A percentile compares a stretch with the other conserved stretches of the same genome.
Conservation (phyloP, 2,113 vertebrate species). For the Cranoglanis bouderius region DNA sequence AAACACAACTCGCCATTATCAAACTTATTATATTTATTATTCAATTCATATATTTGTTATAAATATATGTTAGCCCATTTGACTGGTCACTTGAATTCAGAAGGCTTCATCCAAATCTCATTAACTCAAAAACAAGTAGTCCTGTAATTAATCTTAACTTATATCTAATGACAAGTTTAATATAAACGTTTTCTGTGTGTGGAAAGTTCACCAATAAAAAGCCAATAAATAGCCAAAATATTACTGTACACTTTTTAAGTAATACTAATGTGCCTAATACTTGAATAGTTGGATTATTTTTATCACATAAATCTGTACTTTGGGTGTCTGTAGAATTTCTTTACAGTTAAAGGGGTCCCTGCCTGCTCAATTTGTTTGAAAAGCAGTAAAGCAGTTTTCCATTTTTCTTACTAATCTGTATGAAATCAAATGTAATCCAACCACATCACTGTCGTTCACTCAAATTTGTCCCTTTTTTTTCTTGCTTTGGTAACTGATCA, state of each 20-base stretch:
- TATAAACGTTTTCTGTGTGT: neutral
- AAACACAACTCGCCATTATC: neutral
- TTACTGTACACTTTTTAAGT: neutral
- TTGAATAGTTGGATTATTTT: neutral
- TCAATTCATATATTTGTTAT: neutral
- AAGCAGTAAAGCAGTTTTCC: neutral
- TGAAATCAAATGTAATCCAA: neutral
- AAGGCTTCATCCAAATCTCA: neutral
- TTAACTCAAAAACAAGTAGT: neutral
- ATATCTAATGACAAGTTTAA: neutral
- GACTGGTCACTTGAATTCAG: neutral
- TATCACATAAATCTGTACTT: neutral
- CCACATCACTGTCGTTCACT: neutral
- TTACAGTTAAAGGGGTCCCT: neutral
- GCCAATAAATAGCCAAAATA: neutral
- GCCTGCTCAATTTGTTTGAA: neutral
- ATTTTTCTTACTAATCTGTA: neutral
- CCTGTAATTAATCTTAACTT: neutral
- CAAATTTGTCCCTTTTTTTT: neutral
- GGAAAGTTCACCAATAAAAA: neutral
- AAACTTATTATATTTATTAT: neutral
- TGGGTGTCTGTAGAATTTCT: neutral
- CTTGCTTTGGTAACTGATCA: neutral
- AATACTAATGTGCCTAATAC: neutral
- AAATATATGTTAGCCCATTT: neutral